Conservation (phyloP, 2,888 invertebrate genomes). For the Andricus curvator region DNA sequence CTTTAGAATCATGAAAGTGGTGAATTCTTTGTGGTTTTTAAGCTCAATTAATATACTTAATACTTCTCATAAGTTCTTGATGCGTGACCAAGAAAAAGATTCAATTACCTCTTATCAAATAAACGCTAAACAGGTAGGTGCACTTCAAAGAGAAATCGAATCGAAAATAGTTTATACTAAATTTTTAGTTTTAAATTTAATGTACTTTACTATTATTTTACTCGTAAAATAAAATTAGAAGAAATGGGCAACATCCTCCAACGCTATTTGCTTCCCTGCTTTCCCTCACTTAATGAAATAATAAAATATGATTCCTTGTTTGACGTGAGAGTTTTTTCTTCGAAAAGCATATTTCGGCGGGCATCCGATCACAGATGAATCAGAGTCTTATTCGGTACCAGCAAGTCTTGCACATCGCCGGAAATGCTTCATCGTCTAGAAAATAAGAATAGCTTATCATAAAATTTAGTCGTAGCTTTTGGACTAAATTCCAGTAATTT, state of each 20-base stretch:
- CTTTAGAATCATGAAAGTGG: constrained; percentile 24
- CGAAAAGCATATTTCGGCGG: constrained; percentile 3
- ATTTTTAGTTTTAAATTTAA: neutral
- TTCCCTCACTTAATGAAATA: constrained; percentile 25
- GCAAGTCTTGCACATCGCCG: neutral
- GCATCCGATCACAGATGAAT: neutral
- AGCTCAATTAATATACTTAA: constrained; percentile 5
- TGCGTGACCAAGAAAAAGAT: neutral
- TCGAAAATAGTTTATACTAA: neutral
- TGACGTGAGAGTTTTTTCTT: constrained; percentile 23
- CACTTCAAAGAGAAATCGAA: constrained; percentile 40
- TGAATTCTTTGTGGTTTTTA: constrained; percentile 24
- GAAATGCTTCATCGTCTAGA: constrained; percentile 9
- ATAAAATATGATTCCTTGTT: neutral
- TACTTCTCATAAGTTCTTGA: constrained; percentile 4
- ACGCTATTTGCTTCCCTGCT: constrained; percentile 46
- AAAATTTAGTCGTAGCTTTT: no score
- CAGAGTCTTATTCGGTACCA: constrained; percentile 16
- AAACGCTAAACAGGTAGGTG: constrained; percentile 43
- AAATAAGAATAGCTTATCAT: neutral
- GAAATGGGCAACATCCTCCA: constrained; percentile 77
- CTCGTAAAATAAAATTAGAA: neutral
- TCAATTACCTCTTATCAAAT: neutral
- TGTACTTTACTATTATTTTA: neutral
- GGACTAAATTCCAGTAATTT: no score